phyloP scores from a whole-genome alignment of 2,113 vertebrate species.

The Columbina picui region DNA sequence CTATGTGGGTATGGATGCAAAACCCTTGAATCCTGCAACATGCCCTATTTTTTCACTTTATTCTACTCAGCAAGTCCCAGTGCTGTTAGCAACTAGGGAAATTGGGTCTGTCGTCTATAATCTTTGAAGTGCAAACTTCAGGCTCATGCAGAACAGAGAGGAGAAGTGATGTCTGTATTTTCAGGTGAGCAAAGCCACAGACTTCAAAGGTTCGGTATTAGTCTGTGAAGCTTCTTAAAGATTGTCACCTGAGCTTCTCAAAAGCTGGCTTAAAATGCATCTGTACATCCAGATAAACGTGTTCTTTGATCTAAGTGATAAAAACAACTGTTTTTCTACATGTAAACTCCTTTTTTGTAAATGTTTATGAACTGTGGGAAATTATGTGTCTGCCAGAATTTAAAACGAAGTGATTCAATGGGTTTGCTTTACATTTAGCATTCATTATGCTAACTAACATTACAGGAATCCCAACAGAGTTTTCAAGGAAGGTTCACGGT shows the following conservation, averaged over 20 bases:
- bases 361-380: slow-evolving; percentile 68
- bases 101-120: background rate
- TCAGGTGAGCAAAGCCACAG: slow-evolving; percentile 24
- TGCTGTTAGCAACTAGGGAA: background rate
- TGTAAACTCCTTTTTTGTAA: slow-evolving; percentile 56
- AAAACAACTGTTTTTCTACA: slow-evolving; percentile 56
- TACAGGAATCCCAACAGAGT: slow-evolving; percentile 22
- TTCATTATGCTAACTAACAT: slow-evolving; percentile 50
- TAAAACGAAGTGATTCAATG: slow-evolving; percentile 50
- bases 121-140: slow-evolving; percentile 52
- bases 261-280: background rate
- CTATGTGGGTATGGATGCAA: rapidly evolving
- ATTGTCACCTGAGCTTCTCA: slow-evolving; percentile 48
- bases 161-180: slow-evolving; percentile 24
- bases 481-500: slow-evolving; percentile 30
- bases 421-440: slow-evolving; percentile 51
- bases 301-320: slow-evolving; percentile 59
- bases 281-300: slow-evolving; percentile 27
- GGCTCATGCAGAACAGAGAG: background rate
- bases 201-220: slow-evolving; percentile 38
- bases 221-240: slow-evolving; percentile 43
- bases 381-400: slow-evolving; percentile 63
- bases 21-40: rapidly evolving
- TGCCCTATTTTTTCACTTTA: background rate
- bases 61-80: background rate